Base-by-base conservation (phyloP, 1,140 invertebrate genomes). In the Apocrypta bakeri region DNA sequence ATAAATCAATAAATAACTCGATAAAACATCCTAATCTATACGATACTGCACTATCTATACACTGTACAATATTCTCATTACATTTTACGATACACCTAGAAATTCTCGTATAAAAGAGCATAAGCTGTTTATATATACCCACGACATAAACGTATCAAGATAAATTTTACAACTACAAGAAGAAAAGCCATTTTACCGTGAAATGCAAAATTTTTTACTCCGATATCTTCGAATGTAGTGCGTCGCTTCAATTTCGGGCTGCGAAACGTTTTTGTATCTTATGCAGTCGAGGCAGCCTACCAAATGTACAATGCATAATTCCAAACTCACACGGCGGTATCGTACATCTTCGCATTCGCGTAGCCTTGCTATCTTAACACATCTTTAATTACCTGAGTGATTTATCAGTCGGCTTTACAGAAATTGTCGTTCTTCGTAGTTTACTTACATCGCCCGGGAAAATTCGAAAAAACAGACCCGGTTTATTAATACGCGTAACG, bases 311-410 rank as follows among this genome's bases (percentile, higher is more conserved):
- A 71, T 17, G 17, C 31, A 33, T 37, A 37, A 71, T 71, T 14
- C 17, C 17, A 17, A 4, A 8, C 31, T 14, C 31, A 37, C 68
- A 71, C 29, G 66, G 66, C 17, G 31, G 21, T 71, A 71, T n/a
- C 29, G 29, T 2, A 27, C 21, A 68, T 69, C 66, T 69, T 9
- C 31, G 17, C 33, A n/a, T 29, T 21, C 37, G 7, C 3, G 21
- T 9, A 8, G 14, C 79, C 56, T 27, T 69, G 81, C 83, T 85
- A 87, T 87, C 86, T 85, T 68, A 85, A 87, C 84, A 86, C 83
- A 86, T 87, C 86, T 85, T 86, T 87, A 87, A 87, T 87, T 86
- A 87, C 83, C 78, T 63, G 40, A 48, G 81, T 85, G 86, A 87
- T 87, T 87, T 87, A 87, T 87, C 84, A 85, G 72, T 76, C 76